Evolutionary conservation across 2,888 invertebrate species (phyloP).

Genomic region (Dysmachus trigonus): DNA sequence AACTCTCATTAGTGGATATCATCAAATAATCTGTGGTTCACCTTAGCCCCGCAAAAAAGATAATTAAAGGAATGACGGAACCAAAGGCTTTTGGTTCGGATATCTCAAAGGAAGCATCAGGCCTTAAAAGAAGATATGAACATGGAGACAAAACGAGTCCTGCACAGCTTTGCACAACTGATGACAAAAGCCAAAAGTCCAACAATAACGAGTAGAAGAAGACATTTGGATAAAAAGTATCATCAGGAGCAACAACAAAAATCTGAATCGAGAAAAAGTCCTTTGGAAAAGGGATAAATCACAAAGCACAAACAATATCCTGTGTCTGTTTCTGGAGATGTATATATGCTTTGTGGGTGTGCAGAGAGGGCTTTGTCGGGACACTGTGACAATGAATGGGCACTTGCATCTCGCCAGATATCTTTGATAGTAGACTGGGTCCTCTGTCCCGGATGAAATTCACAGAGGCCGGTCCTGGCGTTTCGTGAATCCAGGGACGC

Average conservation of each 20-base stretch:
- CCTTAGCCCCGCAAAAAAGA: slow-evolving; percentile 40
- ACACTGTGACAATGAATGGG: slow-evolving; percentile 36
- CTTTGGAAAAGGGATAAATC: slow-evolving; percentile 16
- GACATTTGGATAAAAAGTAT: slow-evolving; percentile 42
- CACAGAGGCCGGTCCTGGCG: background rate
- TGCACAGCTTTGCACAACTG: slow-evolving; percentile 34
- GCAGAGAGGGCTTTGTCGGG: slow-evolving; percentile 2
- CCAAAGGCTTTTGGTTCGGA: slow-evolving; percentile 21
- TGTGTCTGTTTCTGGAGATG: slow-evolving; percentile 19
- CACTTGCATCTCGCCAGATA: slow-evolving; percentile 31
- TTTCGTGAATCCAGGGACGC: background rate
- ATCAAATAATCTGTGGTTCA: slow-evolving; percentile 31
- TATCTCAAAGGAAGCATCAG: slow-evolving; percentile 42
- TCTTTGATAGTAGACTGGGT: slow-evolving; percentile 32
- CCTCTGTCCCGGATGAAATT: slow-evolving; percentile 7
- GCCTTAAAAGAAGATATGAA: slow-evolving; percentile 31
- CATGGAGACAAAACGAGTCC: slow-evolving; percentile 40
- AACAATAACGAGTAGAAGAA: slow-evolving; percentile 25
- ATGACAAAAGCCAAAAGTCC: slow-evolving; percentile 42
- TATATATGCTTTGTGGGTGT: slow-evolving; percentile 6
- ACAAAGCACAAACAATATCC: slow-evolving; percentile 39
- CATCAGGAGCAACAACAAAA: slow-evolving; percentile 33
- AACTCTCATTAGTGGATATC: slow-evolving; percentile 42
- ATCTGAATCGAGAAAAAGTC: slow-evolving; percentile 23
- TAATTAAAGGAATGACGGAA: slow-evolving; percentile 42